Evolutionary conservation across 2,113 vertebrate genomes (phyloP).

Genomic region (Amazona vittata): DNA sequence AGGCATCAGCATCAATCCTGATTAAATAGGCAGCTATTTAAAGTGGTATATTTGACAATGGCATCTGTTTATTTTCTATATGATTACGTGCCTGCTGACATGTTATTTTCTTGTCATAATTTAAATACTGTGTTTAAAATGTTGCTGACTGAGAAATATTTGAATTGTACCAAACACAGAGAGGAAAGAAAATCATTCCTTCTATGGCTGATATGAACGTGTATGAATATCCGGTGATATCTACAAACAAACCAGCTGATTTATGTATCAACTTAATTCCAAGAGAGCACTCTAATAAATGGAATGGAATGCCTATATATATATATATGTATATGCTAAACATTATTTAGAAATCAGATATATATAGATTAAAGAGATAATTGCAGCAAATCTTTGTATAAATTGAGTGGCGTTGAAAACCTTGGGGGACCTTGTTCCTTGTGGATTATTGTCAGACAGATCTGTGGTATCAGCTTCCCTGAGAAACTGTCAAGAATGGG

Average conservation of each 20-base stretch:
- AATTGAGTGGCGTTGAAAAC: background rate
- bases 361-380: background rate
- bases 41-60: background rate
- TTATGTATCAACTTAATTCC: background rate
- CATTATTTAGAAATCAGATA: background rate
- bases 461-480: background rate
- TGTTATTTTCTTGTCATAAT: background rate
- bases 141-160: background rate
- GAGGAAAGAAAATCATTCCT: background rate
- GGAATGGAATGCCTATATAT: background rate
- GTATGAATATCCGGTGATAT: background rate
- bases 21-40: background rate
- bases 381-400: background rate
- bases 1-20: background rate
- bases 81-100: background rate
- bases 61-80: background rate
- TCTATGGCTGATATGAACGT: background rate
- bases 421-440: background rate
- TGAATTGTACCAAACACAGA: background rate
- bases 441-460: background rate
- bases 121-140: constrained; percentile 6
- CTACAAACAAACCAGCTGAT: background rate
- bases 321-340: background rate
- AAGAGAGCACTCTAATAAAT: background rate
- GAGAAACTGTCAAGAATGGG: background rate